These are phyloP conservation scores for Syngnathus typhle DNA, from an alignment of 2,113 vertebrate genomes.

Conservation along the genomic window DNA sequence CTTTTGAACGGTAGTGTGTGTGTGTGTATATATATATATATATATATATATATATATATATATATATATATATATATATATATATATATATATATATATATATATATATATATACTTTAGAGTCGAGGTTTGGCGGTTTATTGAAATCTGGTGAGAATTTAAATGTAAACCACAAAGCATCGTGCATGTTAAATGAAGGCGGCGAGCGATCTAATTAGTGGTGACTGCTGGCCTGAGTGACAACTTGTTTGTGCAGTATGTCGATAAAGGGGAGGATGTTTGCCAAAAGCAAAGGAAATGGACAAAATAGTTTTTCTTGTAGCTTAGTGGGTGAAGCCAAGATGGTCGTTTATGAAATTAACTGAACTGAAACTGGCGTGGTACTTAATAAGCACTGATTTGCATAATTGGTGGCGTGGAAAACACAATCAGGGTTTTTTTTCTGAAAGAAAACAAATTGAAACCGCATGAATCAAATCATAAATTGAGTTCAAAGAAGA, in stretches of 20 bases:
- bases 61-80: no score
- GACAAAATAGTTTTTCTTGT: conserved; percentile 33
- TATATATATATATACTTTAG: conserved; percentile 7
- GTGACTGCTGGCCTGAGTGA: conserved; percentile 55
- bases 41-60: no score
- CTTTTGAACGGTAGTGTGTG: no score
- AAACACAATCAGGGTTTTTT: conserved; percentile 15
- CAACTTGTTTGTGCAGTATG: conserved; percentile 56
- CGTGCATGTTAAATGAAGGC: conserved; percentile 42
- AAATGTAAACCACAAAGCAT: conserved; percentile 40
- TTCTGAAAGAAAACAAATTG: conserved; percentile 1
- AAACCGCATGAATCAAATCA: not conserved
- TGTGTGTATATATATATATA: no score
- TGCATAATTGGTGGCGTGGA: conserved; percentile 10
- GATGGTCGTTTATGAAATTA: conserved; percentile 39
- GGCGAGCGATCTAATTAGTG: conserved; percentile 49
- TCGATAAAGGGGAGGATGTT: conserved; percentile 47
- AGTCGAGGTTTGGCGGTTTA: conserved; percentile 17
- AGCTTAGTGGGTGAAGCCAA: conserved; percentile 39
- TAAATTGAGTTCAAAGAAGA: not conserved
- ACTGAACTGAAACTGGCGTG: conserved; percentile 23
- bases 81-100: no score
- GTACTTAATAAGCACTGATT: conserved; percentile 28
- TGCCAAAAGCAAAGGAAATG: conserved; percentile 49
- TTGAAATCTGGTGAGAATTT: conserved; percentile 37